These are phyloP conservation scores for Diadegma fenestrale DNA, from an alignment of 2,888 invertebrate species.

Conservation along the genomic window DNA sequence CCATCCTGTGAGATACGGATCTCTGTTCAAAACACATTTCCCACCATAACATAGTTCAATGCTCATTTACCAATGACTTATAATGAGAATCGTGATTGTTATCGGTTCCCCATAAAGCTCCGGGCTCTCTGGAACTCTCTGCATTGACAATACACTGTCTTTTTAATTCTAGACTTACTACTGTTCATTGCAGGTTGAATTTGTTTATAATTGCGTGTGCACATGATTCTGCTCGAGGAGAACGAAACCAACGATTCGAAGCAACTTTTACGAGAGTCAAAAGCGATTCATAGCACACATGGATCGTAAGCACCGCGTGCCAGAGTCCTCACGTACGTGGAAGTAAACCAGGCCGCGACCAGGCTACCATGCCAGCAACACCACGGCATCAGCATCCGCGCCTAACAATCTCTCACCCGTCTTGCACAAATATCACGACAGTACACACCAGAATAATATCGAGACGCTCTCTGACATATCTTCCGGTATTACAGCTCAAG, in stretches of 20 bases:
- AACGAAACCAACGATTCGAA: conserved; percentile 54
- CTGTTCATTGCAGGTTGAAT: not conserved
- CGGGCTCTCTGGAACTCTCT: not conserved
- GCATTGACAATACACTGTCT: not conserved
- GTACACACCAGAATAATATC: conserved; percentile 23
- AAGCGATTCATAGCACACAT: conserved; percentile 56
- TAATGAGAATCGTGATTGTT: conserved; percentile 6
- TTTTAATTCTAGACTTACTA: not conserved
- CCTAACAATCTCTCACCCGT: conserved; percentile 82
- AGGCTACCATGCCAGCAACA: conserved; percentile 71
- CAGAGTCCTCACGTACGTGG: conserved; percentile 69
- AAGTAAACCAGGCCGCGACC: conserved; percentile 82
- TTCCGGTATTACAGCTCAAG: not conserved
- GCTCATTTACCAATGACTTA: not conserved
- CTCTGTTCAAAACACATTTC: not conserved
- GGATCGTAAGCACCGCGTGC: conserved; percentile 64
- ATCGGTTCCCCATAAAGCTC: not conserved
- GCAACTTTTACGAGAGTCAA: conserved; percentile 56
- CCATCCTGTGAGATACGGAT: not conserved
- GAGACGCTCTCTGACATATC: conserved; percentile 23
- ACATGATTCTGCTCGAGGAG: conserved; percentile 23
- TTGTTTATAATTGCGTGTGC: not conserved
- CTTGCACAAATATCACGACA: conserved; percentile 74
- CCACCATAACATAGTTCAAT: not conserved
- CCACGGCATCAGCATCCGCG: conserved; percentile 81